Evolutionary conservation across 2,797 vertebrate genomes (phyloP).

Genomic region (Enteromius afrohamiltoni): DNA sequence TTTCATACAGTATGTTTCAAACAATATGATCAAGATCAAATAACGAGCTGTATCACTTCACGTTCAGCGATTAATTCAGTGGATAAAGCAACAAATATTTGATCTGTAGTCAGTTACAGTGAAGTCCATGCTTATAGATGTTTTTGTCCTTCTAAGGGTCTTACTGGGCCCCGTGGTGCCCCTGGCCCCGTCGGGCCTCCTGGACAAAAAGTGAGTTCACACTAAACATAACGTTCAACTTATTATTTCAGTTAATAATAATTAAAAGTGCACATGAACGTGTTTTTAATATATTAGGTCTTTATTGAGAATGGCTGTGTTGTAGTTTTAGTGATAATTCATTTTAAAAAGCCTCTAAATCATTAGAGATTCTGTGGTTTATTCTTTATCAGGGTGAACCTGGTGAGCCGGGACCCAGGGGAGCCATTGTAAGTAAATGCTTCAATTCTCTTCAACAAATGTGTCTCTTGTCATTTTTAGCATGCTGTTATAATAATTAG

Average conservation of each 20-base stretch:
- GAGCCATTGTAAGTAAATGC: constrained; percentile 84
- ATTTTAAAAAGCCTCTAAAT: background rate
- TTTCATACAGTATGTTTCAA: background rate
- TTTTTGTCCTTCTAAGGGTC: constrained; percentile 77
- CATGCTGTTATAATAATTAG: background rate
- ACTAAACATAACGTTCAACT: background rate
- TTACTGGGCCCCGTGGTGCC: constrained; percentile 88
- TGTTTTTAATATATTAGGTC: background rate
- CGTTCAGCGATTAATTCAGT: background rate
- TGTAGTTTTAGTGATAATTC: background rate
- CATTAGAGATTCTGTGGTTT: background rate
- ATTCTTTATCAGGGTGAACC: constrained; percentile 79
- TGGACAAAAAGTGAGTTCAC: constrained; percentile 85
- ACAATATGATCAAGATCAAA: background rate
- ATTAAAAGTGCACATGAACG: background rate
- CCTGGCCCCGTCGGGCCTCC: constrained; percentile 76
- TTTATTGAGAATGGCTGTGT: background rate
- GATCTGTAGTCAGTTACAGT: background rate
- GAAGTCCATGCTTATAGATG: background rate
- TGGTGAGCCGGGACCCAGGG: constrained; percentile 81
- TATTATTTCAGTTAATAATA: constrained; percentile 1
- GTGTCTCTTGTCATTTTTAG: background rate
- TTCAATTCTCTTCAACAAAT: constrained; percentile 4
- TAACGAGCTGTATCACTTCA: background rate
- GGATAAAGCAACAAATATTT: background rate